phyloP scores from a whole-genome alignment of 2,888 invertebrate species.

The Xanthia togata region DNA sequence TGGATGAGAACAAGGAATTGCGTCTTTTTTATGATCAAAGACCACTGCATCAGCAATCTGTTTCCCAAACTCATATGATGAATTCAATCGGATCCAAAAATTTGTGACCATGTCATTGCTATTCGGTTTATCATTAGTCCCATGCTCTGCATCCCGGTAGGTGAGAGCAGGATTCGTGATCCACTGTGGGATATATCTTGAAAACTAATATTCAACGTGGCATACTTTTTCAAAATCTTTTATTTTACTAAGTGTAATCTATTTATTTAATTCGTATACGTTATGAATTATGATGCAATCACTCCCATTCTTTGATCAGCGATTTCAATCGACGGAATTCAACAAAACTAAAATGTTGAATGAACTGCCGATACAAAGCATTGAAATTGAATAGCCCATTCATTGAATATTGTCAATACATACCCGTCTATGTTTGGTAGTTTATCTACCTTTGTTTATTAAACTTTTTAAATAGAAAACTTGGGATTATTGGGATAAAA shows the following conservation, averaged over 20 bases:
- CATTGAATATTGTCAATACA: conserved; percentile 57
- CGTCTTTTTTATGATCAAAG: too few species aligned
- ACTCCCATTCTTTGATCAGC: conserved; percentile 31
- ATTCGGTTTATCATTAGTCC: not conserved
- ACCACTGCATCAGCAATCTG: too few species aligned
- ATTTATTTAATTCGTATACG: not conserved
- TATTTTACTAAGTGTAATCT: not conserved
- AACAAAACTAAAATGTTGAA: conserved; percentile 53
- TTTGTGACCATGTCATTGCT: not conserved
- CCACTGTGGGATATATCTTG: not conserved
- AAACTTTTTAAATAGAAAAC: conserved; percentile 5
- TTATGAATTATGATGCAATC: conserved; percentile 24
- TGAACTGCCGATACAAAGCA: conserved; percentile 36
- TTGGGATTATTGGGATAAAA: not conserved
- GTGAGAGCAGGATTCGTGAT: not conserved
- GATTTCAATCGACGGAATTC: conserved; percentile 56
- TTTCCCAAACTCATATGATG: not conserved
- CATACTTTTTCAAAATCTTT: not conserved
- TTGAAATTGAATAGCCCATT: conserved; percentile 54
- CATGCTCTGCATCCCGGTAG: not conserved
- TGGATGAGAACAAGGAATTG: too few species aligned
- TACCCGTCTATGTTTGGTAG: conserved; percentile 17
- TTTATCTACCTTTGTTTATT: conserved; percentile 36
- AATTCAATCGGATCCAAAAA: too few species aligned
- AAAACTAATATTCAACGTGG: not conserved